These are phyloP conservation scores for Oegoconia quadripuncta DNA, from an alignment of 2,888 invertebrate genomes.

Conservation along the genomic window DNA sequence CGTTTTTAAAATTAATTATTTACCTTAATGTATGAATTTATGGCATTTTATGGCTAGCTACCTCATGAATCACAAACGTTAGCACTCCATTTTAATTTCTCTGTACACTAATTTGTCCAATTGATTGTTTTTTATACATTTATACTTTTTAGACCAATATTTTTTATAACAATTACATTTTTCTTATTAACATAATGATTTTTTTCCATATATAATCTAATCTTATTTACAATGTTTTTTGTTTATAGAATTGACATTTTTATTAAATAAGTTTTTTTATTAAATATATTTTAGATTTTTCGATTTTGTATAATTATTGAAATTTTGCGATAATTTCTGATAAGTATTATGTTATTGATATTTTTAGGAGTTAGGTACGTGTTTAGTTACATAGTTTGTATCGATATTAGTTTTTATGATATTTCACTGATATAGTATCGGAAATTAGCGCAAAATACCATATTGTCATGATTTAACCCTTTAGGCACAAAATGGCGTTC, in stretches of 20 bases:
- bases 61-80: slow-evolving; percentile 72
- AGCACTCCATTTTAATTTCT: slow-evolving; percentile 54
- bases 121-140: slow-evolving; percentile 52
- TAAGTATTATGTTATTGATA: slow-evolving; percentile 18
- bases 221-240: slow-evolving; percentile 68
- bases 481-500: slow-evolving; percentile 74
- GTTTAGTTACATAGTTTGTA: slow-evolving; percentile 8
- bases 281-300: slow-evolving; percentile 51
- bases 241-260: slow-evolving; percentile 72
- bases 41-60: slow-evolving; percentile 78
- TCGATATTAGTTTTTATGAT: too few species aligned
- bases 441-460: slow-evolving; percentile 44
- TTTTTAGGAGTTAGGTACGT: slow-evolving; percentile 9
- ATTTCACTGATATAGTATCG: slow-evolving; percentile 31
- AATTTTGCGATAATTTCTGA: slow-evolving; percentile 48
- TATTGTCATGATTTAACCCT: slow-evolving; percentile 63
- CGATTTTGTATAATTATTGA: slow-evolving; percentile 34
- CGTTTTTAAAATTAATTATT: slow-evolving; percentile 3
- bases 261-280: slow-evolving; percentile 47
- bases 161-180: slow-evolving; percentile 62
- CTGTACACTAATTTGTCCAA: slow-evolving; percentile 50
- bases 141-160: slow-evolving; percentile 52
- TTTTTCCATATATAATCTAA: slow-evolving; percentile 55
- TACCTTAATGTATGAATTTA: slow-evolving; percentile 34
- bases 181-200: slow-evolving; percentile 55